Evolutionary conservation across 2,888 invertebrate species (phyloP), one percentile per base, ranked within the genome.

Genomic region (Ryuthela nishihirai): DNA sequence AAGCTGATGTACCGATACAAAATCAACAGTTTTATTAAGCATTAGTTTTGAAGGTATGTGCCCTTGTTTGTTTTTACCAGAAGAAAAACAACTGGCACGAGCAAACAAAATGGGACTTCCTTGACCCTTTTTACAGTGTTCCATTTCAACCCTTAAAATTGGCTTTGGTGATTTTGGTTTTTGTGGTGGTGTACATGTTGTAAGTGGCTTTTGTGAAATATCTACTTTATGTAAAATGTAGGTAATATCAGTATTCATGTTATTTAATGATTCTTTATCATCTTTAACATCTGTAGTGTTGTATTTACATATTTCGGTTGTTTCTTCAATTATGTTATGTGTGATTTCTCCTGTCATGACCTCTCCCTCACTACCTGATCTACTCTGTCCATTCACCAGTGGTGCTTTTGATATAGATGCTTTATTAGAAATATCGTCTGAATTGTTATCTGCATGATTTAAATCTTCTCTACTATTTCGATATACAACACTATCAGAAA

Each of bases 1-100:
- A 21, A 65, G 53, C 40, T 62, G 59, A 40, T 50, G 54, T 36
- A 65, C 54, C 36, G 59, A 60, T 26, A 65, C 65, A 54, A 59
- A 64, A 49, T 65, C 63, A 44, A 62, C 62, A 20, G 62, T 58
- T 53, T 54, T 50, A 25, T 49, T 55, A 24, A 55, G 62, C 59
- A 59, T 59, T 35, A 59, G 43, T 48, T 59, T 59, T 44, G 38
- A 48, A 23, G 46, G 21, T 36, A 34, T 48, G 20, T 52, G 53
- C 23, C 46, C 49, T 29, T 45, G 41, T 42, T 54, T 54, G 32
- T 55, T 61, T 39, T 42, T 45, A 20, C 43, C 43, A 20, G 59
- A 48, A 2, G 59, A 53, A 48, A 59, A 59, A 59, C 59, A 59
- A 29, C 54, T 46, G 4, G 62, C 62, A 26, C 62, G 53, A 43